A percentile compares a stretch with the other conserved stretches of the same genome.
Evolutionary conservation across 2,797 vertebrate species (phyloP).

Genomic region (Chaetodon trifasciatus): DNA sequence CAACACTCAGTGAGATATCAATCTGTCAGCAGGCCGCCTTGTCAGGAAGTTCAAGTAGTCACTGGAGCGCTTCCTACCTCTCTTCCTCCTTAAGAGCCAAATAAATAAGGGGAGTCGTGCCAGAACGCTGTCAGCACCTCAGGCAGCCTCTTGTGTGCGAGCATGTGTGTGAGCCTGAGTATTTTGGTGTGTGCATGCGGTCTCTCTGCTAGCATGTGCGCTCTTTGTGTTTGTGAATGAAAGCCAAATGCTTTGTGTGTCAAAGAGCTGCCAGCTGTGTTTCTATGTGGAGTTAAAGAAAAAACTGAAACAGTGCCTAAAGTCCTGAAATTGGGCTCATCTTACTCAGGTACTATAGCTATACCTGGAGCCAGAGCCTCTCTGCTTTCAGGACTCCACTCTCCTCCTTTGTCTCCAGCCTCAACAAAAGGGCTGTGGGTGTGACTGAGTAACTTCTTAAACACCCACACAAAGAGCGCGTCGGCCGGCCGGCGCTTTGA

Average conservation of each 20-base stretch:
- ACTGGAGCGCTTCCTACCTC: conserved; percentile 74
- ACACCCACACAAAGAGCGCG: conserved; percentile 75
- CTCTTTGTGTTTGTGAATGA: conserved; percentile 62
- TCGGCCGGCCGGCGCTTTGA: conserved; percentile 63
- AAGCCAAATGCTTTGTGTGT: conserved; percentile 46
- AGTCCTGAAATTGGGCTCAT: conserved; percentile 71
- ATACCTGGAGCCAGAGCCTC: conserved; percentile 71
- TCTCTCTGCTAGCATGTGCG: conserved; percentile 26
- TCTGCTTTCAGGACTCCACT: conserved; percentile 73
- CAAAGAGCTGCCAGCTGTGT: conserved; percentile 59
- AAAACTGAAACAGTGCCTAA: conserved; percentile 68
- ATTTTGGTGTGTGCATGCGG: conserved; percentile 41
- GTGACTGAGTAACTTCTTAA: conserved; percentile 76
- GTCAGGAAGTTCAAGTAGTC: conserved; percentile 90
- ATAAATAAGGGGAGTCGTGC: conserved; percentile 72
- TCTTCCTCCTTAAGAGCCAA: conserved; percentile 83
- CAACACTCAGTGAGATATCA: conserved; percentile 86
- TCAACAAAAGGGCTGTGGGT: conserved; percentile 75
- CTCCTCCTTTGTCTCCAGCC: conserved; percentile 66
- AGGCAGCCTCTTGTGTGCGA: conserved; percentile 34
- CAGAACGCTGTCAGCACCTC: conserved; percentile 71
- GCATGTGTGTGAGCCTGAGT: conserved; percentile 8
- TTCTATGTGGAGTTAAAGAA: conserved; percentile 50
- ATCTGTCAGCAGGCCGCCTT: conserved; percentile 86
- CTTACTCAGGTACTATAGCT: conserved; percentile 64